Percentiles rank a stretch among this genome's conserved stretches.
These are phyloP conservation scores for Eurytoma californica DNA, from an alignment of 2,888 invertebrate genomes.

Conservation along the genomic window DNA sequence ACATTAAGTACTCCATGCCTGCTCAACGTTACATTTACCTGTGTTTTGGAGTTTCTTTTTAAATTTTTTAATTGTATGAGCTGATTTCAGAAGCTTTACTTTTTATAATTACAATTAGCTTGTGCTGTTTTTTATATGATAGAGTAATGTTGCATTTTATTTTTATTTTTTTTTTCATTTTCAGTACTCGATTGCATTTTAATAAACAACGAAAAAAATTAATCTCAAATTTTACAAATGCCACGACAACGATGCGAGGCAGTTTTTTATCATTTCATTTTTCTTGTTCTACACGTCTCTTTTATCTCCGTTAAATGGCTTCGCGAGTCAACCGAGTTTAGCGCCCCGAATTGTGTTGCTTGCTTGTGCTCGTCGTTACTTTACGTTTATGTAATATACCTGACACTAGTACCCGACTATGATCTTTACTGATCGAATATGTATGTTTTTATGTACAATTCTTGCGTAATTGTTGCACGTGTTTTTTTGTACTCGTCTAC, in stretches of 20 bases:
- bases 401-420: neutral
- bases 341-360: constrained; percentile 16
- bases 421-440: constrained; percentile 19
- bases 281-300: neutral
- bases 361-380: constrained; percentile 36
- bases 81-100: neutral
- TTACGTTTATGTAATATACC: constrained; percentile 36
- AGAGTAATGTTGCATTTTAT: neutral
- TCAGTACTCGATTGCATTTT: too few relatives aligned
- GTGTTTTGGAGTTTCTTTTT: neutral
- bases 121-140: neutral
- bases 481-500: neutral
- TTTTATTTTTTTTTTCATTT: constrained; percentile 10
- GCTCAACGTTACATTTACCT: neutral
- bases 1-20: constrained; percentile 1
- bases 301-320: constrained; percentile 48
- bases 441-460: constrained; percentile 4
- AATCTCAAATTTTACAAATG: too few relatives aligned
- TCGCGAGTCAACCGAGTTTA: constrained; percentile 28
- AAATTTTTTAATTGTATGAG: neutral
- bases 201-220: too few relatives aligned
- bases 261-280: neutral
- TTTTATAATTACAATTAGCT: neutral
- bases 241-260: too few relatives aligned
- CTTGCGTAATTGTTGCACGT: constrained; percentile 38